Conservation (phyloP, 2,113 vertebrate species). For the Eulemur rufifrons region DNA sequence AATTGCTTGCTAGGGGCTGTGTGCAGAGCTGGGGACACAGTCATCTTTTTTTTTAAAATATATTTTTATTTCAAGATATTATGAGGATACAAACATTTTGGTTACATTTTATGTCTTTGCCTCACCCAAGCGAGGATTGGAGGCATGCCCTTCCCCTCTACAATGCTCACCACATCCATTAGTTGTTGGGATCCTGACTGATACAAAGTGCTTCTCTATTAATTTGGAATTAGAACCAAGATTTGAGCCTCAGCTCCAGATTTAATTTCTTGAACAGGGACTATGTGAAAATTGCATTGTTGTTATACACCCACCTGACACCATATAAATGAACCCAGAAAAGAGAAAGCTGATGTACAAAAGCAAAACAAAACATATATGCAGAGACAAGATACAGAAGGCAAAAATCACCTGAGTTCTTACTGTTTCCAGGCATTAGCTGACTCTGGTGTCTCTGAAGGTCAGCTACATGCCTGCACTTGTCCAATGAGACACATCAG, state of each 20-base stretch:
- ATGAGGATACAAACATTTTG: too few species aligned
- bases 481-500: background rate
- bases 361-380: background rate
- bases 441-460: background rate
- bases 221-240: background rate
- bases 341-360: background rate
- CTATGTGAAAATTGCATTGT: background rate
- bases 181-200: background rate
- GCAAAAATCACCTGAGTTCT: background rate
- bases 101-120: too few species aligned
- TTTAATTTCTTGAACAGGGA: background rate
- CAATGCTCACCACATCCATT: too few species aligned
- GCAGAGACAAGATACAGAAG: background rate
- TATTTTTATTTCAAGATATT: too few species aligned
- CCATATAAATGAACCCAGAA: background rate
- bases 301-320: background rate
- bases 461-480: background rate
- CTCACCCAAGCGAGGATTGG: too few species aligned
- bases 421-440: background rate
- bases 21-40: background rate
- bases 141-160: too few species aligned
- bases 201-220: background rate
- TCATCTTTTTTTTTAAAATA: background rate
- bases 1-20: background rate
- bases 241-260: background rate